Conservation (phyloP, 2,113 vertebrate species). For the Neotoma lepida region DNA sequence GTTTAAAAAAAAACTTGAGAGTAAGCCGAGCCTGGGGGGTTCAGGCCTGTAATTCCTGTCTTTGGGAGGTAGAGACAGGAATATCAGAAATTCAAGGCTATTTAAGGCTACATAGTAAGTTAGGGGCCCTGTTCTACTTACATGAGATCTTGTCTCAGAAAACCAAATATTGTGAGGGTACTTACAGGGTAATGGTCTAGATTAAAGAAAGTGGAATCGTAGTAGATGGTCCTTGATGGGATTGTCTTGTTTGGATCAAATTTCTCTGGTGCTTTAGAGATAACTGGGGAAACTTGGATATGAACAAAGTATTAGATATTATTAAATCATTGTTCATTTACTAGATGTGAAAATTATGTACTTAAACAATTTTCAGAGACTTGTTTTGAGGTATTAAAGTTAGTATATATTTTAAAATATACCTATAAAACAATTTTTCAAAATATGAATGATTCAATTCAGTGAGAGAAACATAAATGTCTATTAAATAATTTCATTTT, state of each 20-base stretch:
- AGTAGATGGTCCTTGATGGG: background rate
- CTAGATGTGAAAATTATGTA: background rate
- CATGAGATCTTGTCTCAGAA: background rate
- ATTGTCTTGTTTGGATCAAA: background rate
- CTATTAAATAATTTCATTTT: background rate
- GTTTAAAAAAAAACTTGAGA: background rate
- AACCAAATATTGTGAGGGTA: background rate
- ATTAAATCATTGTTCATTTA: conserved; percentile 40
- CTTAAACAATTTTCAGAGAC: background rate
- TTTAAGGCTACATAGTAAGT: background rate
- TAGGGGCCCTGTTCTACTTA: background rate
- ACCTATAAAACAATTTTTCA: background rate
- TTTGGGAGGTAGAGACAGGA: background rate
- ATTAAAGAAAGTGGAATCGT: conserved; percentile 13
- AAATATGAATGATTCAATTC: conserved; percentile 23
- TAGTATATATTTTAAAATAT: background rate
- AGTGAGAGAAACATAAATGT: background rate
- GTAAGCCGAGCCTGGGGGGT: background rate
- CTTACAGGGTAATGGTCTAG: background rate
- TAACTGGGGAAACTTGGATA: background rate
- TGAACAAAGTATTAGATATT: background rate
- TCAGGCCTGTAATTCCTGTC: background rate
- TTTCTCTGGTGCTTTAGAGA: background rate
- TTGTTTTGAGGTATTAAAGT: background rate
- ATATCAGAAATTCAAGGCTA: background rate